Evolutionary conservation across 2,888 invertebrate species (phyloP).

Genomic region (Drosophila paracracens): DNA sequence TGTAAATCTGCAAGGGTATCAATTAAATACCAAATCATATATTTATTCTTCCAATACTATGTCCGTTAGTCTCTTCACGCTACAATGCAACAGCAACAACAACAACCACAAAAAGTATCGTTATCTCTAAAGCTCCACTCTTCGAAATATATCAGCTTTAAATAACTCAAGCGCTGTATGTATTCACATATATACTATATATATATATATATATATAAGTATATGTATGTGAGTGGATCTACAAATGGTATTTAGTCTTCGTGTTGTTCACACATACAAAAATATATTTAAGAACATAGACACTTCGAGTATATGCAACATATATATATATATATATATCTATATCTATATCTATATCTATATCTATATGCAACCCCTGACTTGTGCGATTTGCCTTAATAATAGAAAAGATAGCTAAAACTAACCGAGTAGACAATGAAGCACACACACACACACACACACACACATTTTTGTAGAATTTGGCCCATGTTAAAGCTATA

Average conservation of each 20-base stretch:
- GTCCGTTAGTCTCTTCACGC: neutral
- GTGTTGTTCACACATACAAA: slow-evolving; percentile 29
- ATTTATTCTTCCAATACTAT: neutral
- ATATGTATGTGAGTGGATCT: neutral
- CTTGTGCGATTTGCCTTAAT: slow-evolving; percentile 71
- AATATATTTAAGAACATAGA: slow-evolving; percentile 4
- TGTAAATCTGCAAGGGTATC: slow-evolving; percentile 17
- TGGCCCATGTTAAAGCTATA: slow-evolving; percentile 8
- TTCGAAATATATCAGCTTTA: neutral
- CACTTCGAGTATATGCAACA: slow-evolving; percentile 1
- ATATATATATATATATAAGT: neutral
- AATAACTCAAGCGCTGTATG: neutral
- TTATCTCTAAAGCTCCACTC: neutral
- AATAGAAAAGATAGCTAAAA: slow-evolving; percentile 19
- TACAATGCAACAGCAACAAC: neutral
- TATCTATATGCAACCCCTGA: slow-evolving; percentile 33
- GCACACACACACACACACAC: slow-evolving; percentile 8
- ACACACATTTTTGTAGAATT: slow-evolving; percentile 14
- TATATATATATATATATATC: slow-evolving; percentile 2
- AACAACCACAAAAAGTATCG: neutral
- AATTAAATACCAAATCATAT: neutral
- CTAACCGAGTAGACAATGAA: neutral
- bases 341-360: slow-evolving; percentile 9
- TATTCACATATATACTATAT: neutral
- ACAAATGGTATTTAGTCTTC: slow-evolving; percentile 1